Evolutionary conservation across 2,113 vertebrate species (phyloP), one percentile per base, ranked within the genome.

Genomic region (Orientallactaga bullata): DNA sequence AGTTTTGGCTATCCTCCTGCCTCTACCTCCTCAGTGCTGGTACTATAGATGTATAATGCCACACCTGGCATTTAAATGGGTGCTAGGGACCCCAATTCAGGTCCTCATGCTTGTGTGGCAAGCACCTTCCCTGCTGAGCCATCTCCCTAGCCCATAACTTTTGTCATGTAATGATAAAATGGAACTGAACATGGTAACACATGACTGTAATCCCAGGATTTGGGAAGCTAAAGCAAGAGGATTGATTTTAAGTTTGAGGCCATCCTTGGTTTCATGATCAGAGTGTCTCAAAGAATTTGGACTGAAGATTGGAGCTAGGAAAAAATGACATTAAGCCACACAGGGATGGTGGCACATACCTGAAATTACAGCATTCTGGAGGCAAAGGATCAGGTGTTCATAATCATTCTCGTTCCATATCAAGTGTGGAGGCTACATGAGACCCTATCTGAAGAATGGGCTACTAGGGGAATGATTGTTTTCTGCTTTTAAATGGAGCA

Each of bases 401-500:
- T n/a, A 47, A 16, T 32, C 51, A 78, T 32, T 55, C 55, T 55
- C 12, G 55, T 55, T 55, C 10, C 55, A 55, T 13, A 55, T 55
- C 55, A 55, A 55, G 55, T 55, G 15, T 16, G 15, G 15, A 6
- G 28, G 20, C 51, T 60, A 32, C 51, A 51, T 58, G 30, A 58
- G 18, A 78, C 18, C 7, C 16, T 21, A 28, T 23, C 30, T n/a
- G 10, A 60, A 79, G 60, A 55, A 42, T 87, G 51, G 9, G 69
- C 1, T 63, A 81, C 71, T 69, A 94, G 42, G 47, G 78, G 0
- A 78, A 30, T 88, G 35, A 88, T 85, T 72, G n/a, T n/a, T 69
- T 81, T 92, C 60, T 89, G 23, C 30, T 88, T 82, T 95, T 93
- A 21, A 88, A 84, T 91, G 28, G 28, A 73, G 37, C 83, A 88